Percentiles rank a stretch among this genome's conserved stretches.
These are phyloP conservation scores for Corapipo altera DNA, from an alignment of 2,113 vertebrate genomes.

Conservation along the genomic window DNA sequence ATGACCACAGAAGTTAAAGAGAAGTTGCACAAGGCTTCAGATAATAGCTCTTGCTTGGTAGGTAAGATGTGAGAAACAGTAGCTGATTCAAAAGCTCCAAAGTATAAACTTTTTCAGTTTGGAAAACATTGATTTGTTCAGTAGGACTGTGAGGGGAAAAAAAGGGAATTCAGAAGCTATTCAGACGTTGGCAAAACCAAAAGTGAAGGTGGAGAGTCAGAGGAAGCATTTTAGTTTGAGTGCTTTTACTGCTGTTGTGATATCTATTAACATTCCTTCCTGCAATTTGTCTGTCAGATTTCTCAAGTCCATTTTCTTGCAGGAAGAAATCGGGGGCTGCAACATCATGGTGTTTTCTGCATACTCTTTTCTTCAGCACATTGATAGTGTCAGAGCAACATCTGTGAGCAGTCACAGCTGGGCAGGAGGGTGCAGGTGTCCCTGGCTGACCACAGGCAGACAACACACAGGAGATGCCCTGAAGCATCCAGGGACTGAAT, in stretches of 20 bases:
- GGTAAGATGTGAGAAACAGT: background rate
- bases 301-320: background rate
- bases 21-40: background rate
- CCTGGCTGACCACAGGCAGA: background rate
- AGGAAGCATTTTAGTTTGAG: background rate
- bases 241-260: background rate
- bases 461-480: background rate
- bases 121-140: background rate
- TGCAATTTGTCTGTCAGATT: background rate
- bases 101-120: background rate
- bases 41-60: background rate
- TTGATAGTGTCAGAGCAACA: background rate
- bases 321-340: background rate
- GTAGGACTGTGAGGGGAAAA: background rate
- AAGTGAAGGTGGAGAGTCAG: background rate
- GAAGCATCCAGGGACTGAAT: background rate
- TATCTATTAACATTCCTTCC: background rate
- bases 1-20: background rate
- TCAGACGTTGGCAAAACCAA: background rate
- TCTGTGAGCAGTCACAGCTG: background rate
- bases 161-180: background rate
- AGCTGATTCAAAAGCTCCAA: background rate
- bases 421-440: background rate
- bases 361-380: fast-evolving
- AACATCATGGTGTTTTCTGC: fast-evolving